Evolutionary conservation across 1,140 invertebrate species (phyloP), one percentile per base, ranked within the genome.

Genomic region (Drosophila serrata): DNA sequence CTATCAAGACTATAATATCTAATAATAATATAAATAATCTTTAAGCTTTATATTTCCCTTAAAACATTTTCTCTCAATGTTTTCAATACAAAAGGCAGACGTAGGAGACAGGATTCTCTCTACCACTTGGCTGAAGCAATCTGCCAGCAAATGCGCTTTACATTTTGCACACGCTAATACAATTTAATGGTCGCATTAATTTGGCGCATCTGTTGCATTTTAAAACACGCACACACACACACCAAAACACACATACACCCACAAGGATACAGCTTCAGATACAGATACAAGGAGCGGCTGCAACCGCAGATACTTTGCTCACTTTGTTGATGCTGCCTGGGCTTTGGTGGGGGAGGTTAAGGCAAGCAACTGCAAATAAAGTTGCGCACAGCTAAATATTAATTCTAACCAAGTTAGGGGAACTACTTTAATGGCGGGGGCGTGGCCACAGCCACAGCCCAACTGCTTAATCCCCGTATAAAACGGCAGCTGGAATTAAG

Each of bases 181-280:
- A 88, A 88, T 88, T 88, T 88, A 88, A 88, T 88, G 85, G 81
- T 90, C 81, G 85, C 85, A 88, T 88, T 88, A 90, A 88, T 88
- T 88, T 88, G 85, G 85, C 85, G 85, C 85, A 88, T 88, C 85
- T 88, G 85, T 88, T 88, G 85, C 85, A 88, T 88, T 88, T 88
- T 90, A 88, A 88, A 88, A 90, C 74, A 73, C 74, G 80, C 79
- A 63, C 69, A 67, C 70, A 46, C 56, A 24, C 35, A 42, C 57
- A 45, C n/a, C 4, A 12, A 27, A 13, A 27, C 13, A 53, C 63
- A 48, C 33, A 45, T 51, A 13, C 22, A 57, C 62, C 46, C 39
- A 59, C 55, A 43, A 40, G 24, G 3, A 17, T 12, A 43, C 33
- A 55, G 37, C 42, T 15, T 49, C 51, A 37, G 56, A 39, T 35